Evolutionary conservation across 2,888 invertebrate genomes (phyloP).

Genomic region (Microctonus brassicae): DNA sequence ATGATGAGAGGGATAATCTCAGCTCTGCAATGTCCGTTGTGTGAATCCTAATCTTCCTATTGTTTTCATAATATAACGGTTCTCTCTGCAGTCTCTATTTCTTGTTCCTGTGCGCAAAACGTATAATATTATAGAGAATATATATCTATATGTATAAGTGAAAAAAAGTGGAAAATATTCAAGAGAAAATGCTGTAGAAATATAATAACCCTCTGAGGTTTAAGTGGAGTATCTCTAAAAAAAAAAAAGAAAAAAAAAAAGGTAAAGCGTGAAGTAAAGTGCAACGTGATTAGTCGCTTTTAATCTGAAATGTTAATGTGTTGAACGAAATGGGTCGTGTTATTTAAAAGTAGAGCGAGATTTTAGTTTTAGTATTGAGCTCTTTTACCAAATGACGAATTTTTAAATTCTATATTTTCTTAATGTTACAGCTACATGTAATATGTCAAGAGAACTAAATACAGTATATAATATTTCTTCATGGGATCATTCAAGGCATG

Average conservation of each 20-base stretch:
- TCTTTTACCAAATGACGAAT: background rate
- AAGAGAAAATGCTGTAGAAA: conserved; percentile 9
- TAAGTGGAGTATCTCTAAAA: background rate
- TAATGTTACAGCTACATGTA: too few relatives aligned
- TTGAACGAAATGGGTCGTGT: background rate
- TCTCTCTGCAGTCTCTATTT: background rate
- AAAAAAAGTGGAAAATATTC: background rate
- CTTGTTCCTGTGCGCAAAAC: background rate
- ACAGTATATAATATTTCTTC: background rate
- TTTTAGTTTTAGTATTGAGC: background rate
- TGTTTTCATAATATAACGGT: background rate
- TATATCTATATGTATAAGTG: background rate
- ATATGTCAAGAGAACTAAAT: background rate
- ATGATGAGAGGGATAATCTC: conserved; percentile 10
- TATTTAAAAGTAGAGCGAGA: conserved; percentile 8
- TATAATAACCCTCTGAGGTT: background rate
- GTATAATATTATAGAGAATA: too few relatives aligned
- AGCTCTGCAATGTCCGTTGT: background rate
- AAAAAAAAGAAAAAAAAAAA: background rate
- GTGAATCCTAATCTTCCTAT: conserved; percentile 28
- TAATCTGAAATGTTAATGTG: background rate
- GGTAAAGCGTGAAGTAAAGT: background rate
- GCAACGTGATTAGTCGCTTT: background rate
- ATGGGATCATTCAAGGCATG: background rate
- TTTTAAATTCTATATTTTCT: too few relatives aligned